Percentiles rank a stretch among this genome's conserved stretches.
Conservation (phyloP, 2,797 vertebrate genomes). For the Lerista edwardsae region DNA sequence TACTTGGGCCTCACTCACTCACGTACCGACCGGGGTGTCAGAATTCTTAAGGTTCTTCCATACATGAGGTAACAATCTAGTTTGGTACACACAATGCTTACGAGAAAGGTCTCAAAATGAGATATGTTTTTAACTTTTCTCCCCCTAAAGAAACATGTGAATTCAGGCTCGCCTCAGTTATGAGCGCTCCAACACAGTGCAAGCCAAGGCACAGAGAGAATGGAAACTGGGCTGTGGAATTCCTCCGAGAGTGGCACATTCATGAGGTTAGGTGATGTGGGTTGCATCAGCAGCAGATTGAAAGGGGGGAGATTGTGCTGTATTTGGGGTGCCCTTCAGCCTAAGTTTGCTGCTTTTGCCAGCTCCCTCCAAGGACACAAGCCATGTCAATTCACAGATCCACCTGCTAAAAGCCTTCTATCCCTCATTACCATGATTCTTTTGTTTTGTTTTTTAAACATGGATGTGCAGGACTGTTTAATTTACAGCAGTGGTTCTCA, state of each 20-base stretch:
- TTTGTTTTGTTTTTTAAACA: no score
- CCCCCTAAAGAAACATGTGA: background rate
- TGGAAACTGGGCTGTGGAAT: background rate
- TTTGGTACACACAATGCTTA: background rate
- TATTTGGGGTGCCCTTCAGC: no score
- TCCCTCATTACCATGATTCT: no score
- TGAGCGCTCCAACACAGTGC: background rate
- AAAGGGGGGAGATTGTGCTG: no score
- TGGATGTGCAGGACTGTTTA: no score
- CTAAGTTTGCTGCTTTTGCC: no score
- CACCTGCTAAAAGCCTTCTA: no score
- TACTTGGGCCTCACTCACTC: constrained; percentile 3
- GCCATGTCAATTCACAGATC: no score
- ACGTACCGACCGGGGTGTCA: constrained; percentile 3
- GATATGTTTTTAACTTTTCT: background rate
- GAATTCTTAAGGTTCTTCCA: constrained; percentile 27
- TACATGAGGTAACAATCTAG: background rate
- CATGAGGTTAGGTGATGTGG: no score
- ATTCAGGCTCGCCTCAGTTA: background rate
- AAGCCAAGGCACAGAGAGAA: background rate
- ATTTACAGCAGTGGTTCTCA: no score
- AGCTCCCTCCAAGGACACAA: no score
- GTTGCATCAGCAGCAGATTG: no score
- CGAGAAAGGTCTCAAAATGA: background rate
- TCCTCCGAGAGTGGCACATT: background rate